These are phyloP conservation scores for Meandrina meandrites DNA, from an alignment of 92 coral and sea anemone genomes.

Conservation along the genomic window DNA sequence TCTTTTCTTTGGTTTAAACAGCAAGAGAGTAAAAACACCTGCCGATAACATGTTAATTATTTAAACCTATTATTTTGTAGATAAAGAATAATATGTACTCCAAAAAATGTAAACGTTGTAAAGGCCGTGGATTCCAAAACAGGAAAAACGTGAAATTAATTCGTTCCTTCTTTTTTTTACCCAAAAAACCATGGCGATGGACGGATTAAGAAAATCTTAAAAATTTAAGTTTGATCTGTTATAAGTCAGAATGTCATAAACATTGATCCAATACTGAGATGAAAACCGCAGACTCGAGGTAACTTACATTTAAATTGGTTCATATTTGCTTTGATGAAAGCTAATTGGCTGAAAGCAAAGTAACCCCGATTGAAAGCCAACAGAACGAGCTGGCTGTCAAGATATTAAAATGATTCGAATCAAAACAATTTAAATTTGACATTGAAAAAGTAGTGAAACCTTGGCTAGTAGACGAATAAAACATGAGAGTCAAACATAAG, in stretches of 20 bases:
- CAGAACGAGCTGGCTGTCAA: neutral
- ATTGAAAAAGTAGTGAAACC: neutral
- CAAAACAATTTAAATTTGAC: conserved; percentile 7
- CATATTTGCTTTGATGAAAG: conserved; percentile 10
- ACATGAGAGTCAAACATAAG: neutral
- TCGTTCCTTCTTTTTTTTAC: neutral
- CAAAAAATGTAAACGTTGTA: neutral
- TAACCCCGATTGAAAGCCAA: neutral
- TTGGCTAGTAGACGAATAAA: neutral
- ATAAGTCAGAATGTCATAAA: neutral
- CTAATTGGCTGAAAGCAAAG: conserved; percentile 25
- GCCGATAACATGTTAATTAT: conserved; percentile 39
- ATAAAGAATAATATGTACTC: neutral
- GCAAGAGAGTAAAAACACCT: conserved; percentile 28
- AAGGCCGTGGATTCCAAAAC: neutral
- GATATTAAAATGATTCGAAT: neutral
- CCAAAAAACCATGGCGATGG: neutral
- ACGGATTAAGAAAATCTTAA: neutral
- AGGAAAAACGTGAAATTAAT: neutral
- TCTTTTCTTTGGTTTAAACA: conserved; percentile 5
- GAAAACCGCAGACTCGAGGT: conserved; percentile 31
- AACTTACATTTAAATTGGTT: conserved; percentile 17
- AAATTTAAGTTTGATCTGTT: neutral
- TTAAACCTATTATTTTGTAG: conserved; percentile 15
- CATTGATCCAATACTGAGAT: neutral